These are phyloP conservation scores for Scaptodrosophila lebanonensis DNA, from an alignment of 1,140 invertebrate genomes.

Conservation along the genomic window DNA sequence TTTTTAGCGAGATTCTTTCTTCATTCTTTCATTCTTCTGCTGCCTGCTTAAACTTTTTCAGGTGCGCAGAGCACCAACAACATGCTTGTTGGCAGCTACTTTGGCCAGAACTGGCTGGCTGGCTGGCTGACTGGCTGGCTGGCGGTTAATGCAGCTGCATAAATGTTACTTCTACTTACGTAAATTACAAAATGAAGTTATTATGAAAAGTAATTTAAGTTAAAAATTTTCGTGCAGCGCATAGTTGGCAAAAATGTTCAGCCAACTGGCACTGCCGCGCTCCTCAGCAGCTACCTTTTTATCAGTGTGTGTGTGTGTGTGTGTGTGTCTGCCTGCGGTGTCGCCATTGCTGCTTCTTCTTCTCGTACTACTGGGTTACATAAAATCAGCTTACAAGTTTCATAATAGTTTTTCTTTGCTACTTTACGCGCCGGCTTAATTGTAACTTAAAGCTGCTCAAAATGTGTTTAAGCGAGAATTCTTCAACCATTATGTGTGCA, in stretches of 20 bases:
- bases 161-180: conserved; percentile 75
- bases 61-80: no score
- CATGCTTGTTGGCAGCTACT: conserved; percentile 73
- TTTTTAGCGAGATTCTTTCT: no score
- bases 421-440: conserved; percentile 34
- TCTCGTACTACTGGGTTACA: conserved; percentile 5
- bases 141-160: conserved; percentile 69
- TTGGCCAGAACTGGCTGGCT: conserved; percentile 17
- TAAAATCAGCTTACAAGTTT: conserved; percentile 69
- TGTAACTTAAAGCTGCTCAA: conserved; percentile 52
- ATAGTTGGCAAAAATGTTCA: conserved; percentile 59
- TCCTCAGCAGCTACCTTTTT: background rate
- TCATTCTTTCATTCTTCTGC: no score
- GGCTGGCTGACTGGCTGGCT: conserved; percentile 2
- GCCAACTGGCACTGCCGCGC: conserved; percentile 51
- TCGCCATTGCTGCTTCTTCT: conserved; percentile 9
- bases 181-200: conserved; percentile 76
- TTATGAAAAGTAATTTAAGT: conserved; percentile 75
- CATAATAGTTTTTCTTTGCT: conserved; percentile 28
- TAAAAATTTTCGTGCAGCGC: conserved; percentile 67
- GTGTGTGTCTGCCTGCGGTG: conserved; percentile 31
- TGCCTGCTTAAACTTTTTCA: no score
- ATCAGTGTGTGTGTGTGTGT: background rate
- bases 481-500: background rate
- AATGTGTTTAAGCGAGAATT: conserved; percentile 41